Conservation (phyloP, 2,888 invertebrate genomes). For the Aleiodes alternator region DNA sequence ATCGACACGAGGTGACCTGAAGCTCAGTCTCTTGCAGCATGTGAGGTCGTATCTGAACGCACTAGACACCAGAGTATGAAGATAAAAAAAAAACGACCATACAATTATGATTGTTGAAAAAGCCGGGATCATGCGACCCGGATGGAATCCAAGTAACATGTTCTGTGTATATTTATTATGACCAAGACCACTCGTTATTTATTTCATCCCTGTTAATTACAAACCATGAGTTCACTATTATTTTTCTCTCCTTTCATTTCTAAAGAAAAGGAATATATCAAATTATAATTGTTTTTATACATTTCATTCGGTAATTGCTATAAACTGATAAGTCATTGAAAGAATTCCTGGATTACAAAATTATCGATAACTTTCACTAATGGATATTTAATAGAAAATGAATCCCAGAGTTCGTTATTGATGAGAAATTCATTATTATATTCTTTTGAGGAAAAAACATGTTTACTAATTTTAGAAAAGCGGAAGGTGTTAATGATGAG, state of each 20-base stretch:
- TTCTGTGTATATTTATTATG: constrained; percentile 5
- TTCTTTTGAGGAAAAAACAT: not conserved
- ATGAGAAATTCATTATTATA: not conserved
- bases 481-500: not conserved
- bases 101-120: constrained; percentile 19
- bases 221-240: not conserved
- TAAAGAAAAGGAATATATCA: not conserved
- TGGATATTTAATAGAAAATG: not conserved
- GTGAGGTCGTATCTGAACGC: constrained; percentile 2
- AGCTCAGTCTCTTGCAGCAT: constrained; percentile 5
- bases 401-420: not conserved
- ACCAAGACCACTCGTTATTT: not conserved
- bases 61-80: not conserved
- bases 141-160: not conserved
- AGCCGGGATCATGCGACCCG: too few species aligned
- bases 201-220: constrained; percentile 17
- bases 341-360: constrained; percentile 26
- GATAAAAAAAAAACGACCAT: not conserved
- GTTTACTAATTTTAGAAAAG: not conserved
- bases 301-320: too few species aligned
- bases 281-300: not conserved
- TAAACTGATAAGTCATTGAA: constrained; percentile 2
- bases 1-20: not conserved
- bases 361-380: constrained; percentile 50
- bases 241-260: not conserved